These are phyloP conservation scores for Podarcis muralis DNA, from an alignment of 2,113 vertebrate genomes.

Conservation along the genomic window DNA sequence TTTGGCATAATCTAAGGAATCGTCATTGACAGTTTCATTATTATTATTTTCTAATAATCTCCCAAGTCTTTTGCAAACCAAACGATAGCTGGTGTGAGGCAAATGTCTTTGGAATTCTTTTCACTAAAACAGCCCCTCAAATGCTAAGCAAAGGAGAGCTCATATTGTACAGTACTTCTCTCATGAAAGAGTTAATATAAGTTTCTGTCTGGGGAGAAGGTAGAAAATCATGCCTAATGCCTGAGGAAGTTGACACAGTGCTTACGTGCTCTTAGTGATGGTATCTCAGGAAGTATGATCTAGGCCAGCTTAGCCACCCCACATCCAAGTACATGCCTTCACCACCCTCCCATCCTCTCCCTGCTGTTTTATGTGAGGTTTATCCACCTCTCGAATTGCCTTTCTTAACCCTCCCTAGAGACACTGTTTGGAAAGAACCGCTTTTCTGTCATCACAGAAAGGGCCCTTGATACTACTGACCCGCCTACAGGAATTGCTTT, in stretches of 20 bases:
- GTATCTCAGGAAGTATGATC: slow-evolving; percentile 63
- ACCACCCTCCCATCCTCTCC: slow-evolving; percentile 66
- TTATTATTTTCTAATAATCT: background rate
- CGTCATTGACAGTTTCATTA: background rate
- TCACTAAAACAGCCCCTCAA: background rate
- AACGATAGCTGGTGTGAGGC: background rate
- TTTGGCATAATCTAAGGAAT: background rate
- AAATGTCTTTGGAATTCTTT: accelerated
- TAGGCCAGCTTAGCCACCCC: slow-evolving; percentile 14
- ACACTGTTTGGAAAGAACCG: slow-evolving; percentile 34
- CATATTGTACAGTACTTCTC: background rate
- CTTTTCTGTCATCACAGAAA: slow-evolving; percentile 33
- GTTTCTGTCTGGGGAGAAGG: background rate
- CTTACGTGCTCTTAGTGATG: background rate
- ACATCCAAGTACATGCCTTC: slow-evolving; percentile 36
- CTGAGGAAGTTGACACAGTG: slow-evolving; percentile 30
- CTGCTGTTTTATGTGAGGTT: slow-evolving; percentile 57
- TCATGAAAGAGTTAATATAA: slow-evolving; percentile 28
- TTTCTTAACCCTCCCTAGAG: slow-evolving; percentile 44
- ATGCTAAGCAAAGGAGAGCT: background rate
- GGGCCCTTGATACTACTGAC: slow-evolving; percentile 11
- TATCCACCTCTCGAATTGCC: background rate
- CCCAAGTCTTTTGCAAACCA: background rate
- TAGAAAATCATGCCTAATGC: background rate
- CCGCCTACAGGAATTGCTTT: background rate